Evolutionary conservation across 2,113 vertebrate genomes (phyloP).

Genomic region (Terrapene triunguis): DNA sequence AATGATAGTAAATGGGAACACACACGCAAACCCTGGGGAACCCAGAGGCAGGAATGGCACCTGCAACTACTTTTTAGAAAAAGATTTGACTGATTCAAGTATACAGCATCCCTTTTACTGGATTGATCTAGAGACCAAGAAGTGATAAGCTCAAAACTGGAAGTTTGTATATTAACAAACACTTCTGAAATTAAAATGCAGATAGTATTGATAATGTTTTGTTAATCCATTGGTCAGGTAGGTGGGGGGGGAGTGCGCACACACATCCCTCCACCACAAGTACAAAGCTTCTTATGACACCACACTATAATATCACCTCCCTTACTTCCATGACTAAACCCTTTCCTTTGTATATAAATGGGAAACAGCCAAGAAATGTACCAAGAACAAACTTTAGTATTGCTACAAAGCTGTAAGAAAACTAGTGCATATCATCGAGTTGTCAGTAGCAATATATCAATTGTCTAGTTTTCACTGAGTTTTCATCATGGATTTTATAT

Average conservation of each 20-base stretch:
- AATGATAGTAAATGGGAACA: neutral
- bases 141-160: neutral
- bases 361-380: neutral
- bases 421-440: neutral
- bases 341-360: rapidly evolving
- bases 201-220: neutral
- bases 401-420: neutral
- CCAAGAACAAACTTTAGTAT: neutral
- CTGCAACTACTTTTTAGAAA: neutral
- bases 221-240: neutral
- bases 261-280: neutral
- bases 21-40: neutral
- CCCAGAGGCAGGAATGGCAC: neutral
- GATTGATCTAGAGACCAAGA: neutral
- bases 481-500: neutral
- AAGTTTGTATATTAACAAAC: neutral
- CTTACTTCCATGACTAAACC: neutral
- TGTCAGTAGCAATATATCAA: neutral
- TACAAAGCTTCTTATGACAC: rapidly evolving
- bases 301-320: neutral
- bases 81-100: neutral
- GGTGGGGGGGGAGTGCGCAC: too few species aligned
- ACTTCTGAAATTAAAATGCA: neutral
- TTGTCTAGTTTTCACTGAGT: neutral
- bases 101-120: neutral